Conservation (phyloP, 2,113 vertebrate species). For the Nestor notabilis region DNA sequence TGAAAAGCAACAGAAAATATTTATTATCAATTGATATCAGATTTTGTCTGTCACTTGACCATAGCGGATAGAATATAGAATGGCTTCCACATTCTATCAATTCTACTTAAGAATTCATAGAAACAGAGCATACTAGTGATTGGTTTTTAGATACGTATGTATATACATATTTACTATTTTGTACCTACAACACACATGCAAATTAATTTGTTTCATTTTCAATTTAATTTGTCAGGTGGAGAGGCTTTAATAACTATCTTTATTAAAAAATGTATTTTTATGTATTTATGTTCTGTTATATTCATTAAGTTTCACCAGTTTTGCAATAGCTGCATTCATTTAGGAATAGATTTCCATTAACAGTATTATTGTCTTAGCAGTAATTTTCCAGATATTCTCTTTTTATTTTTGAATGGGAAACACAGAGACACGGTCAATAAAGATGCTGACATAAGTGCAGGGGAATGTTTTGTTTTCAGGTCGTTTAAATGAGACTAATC, state of each 20-base stretch:
- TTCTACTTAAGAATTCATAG: not conserved
- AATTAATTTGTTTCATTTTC: not conserved
- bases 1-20: not conserved
- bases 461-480: not conserved
- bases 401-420: not conserved
- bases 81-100: not conserved
- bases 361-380: not conserved
- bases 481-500: not conserved
- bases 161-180: not conserved
- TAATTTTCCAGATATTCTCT: not conserved
- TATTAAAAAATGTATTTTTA: not conserved
- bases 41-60: not conserved
- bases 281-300: not conserved
- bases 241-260: not conserved
- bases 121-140: not conserved
- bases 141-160: rapidly evolving
- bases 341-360: not conserved
- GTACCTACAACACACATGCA: not conserved
- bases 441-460: not conserved
- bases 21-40: not conserved
- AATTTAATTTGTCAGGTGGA: not conserved
- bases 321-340: not conserved
- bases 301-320: not conserved
- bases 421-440: not conserved
- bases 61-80: not conserved